phyloP scores from a whole-genome alignment of 2,797 vertebrate species.

The Malacoraja senta region DNA sequence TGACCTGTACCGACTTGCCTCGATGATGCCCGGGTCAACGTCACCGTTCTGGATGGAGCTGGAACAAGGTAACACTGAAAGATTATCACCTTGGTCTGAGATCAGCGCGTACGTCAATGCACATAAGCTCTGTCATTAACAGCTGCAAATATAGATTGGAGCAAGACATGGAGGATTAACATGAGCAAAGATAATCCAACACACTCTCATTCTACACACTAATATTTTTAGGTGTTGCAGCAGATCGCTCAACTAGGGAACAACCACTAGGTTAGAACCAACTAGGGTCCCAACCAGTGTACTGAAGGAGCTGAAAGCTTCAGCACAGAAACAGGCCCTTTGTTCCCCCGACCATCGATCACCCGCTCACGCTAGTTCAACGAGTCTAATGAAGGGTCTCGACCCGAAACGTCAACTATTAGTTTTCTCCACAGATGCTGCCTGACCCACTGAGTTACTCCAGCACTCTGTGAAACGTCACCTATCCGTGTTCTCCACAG shows the following conservation, averaged over 20 bases:
- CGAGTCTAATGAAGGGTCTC: too few relatives aligned
- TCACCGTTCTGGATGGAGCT: neutral
- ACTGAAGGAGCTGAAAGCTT: too few relatives aligned
- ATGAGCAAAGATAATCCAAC: neutral
- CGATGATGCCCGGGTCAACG: neutral
- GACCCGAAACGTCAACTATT: too few relatives aligned
- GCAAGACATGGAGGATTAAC: slow-evolving; percentile 48
- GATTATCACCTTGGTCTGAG: slow-evolving; percentile 39
- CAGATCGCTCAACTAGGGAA: neutral
- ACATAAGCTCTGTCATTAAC: slow-evolving; percentile 39
- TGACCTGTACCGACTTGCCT: slow-evolving; percentile 37
- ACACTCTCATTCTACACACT: slow-evolving; percentile 25
- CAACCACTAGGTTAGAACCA: neutral
- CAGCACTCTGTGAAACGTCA: too few relatives aligned
- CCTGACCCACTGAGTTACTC: too few relatives aligned
- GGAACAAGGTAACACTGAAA: slow-evolving; percentile 38
- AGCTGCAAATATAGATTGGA: slow-evolving; percentile 47
- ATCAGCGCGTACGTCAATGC: slow-evolving; percentile 39
- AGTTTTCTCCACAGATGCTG: too few relatives aligned
- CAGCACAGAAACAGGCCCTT: too few relatives aligned
- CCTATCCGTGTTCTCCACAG: too few relatives aligned
- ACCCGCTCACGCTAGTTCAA: too few relatives aligned
- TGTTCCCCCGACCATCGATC: too few relatives aligned
- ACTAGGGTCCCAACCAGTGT: neutral
- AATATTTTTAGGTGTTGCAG: slow-evolving; percentile 20